phyloP scores from a whole-genome alignment of 2,888 invertebrate species.

The Mactromeris polynyma region DNA sequence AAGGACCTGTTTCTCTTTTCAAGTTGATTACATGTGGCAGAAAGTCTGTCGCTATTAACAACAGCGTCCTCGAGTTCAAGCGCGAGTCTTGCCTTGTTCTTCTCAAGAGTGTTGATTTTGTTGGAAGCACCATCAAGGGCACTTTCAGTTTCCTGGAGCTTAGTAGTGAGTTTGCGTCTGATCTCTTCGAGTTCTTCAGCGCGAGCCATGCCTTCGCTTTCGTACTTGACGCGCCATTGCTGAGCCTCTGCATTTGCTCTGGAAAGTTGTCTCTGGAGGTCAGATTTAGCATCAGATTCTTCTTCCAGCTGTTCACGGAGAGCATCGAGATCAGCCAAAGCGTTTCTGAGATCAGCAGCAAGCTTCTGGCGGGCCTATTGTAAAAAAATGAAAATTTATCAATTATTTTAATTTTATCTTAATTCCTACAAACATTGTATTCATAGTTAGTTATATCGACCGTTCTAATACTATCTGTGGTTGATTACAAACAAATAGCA shows the following conservation, averaged over 20 bases:
- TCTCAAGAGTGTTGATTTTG: slow-evolving; percentile 96
- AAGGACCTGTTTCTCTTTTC: slow-evolving; percentile 99
- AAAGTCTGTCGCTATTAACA: slow-evolving; percentile 96
- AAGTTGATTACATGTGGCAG: slow-evolving; percentile 92
- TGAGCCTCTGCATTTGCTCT: slow-evolving; percentile 99
- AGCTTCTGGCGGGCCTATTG: slow-evolving; percentile 82
- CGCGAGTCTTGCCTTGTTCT: slow-evolving; percentile 98
- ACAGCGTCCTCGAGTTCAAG: slow-evolving; percentile 99
- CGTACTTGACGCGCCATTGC: slow-evolving; percentile 99
- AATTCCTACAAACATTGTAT: too few relatives aligned
- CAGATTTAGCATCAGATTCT: slow-evolving; percentile 99
- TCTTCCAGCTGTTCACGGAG: slow-evolving; percentile 99
- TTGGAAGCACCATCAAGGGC: slow-evolving; percentile 98
- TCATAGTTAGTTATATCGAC: too few relatives aligned
- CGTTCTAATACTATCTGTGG: too few relatives aligned
- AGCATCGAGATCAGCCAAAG: slow-evolving; percentile 99
- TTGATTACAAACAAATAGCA: too few relatives aligned
- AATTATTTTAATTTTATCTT: too few relatives aligned
- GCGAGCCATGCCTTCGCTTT: slow-evolving; percentile 92
- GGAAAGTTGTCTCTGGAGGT: slow-evolving; percentile 99
- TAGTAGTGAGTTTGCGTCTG: slow-evolving; percentile 92
- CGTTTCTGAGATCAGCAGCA: slow-evolving; percentile 96
- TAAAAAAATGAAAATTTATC: not conserved
- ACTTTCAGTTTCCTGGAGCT: slow-evolving; percentile 98
- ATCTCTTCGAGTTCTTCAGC: slow-evolving; percentile 88